These are phyloP conservation scores for Salpingus planirostris DNA, from an alignment of 2,888 invertebrate genomes.

Conservation along the genomic window DNA sequence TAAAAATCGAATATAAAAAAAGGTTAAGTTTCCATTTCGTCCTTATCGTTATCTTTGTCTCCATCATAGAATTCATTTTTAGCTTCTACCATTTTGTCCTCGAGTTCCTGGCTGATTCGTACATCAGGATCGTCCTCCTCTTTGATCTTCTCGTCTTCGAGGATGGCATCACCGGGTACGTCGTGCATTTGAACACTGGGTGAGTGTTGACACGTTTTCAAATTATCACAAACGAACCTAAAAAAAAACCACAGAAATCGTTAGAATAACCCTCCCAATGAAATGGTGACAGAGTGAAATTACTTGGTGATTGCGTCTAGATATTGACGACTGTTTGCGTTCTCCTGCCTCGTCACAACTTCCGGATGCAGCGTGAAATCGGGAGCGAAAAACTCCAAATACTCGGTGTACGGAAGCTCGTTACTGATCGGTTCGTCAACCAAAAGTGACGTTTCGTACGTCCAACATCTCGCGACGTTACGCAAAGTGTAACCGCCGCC, in stretches of 20 bases:
- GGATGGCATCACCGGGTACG: conserved; percentile 75
- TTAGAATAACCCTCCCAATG: no score
- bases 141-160: conserved; percentile 57
- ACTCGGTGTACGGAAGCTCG: conserved; percentile 93
- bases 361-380: conserved; percentile 96
- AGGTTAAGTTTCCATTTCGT: conserved; percentile 42
- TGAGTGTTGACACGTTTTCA: conserved; percentile 87
- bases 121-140: conserved; percentile 82
- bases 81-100: conserved; percentile 73
- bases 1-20: conserved; percentile 1
- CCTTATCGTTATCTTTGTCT: conserved; percentile 82
- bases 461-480: conserved; percentile 98
- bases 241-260: not conserved
- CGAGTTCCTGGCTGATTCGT: conserved; percentile 64
- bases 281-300: no score
- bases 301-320: conserved; percentile 75
- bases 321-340: conserved; percentile 93
- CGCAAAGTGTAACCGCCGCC: conserved; percentile 81
- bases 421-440: conserved; percentile 89
- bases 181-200: conserved; percentile 98
- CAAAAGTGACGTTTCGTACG: conserved; percentile 92
- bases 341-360: conserved; percentile 75
- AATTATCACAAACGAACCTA: conserved; percentile 79
- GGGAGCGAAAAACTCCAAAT: conserved; percentile 94
- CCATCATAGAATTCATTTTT: conserved; percentile 86